Evolutionary conservation across 2,113 vertebrate genomes (phyloP).

Genomic region (Corythaixoides concolor): DNA sequence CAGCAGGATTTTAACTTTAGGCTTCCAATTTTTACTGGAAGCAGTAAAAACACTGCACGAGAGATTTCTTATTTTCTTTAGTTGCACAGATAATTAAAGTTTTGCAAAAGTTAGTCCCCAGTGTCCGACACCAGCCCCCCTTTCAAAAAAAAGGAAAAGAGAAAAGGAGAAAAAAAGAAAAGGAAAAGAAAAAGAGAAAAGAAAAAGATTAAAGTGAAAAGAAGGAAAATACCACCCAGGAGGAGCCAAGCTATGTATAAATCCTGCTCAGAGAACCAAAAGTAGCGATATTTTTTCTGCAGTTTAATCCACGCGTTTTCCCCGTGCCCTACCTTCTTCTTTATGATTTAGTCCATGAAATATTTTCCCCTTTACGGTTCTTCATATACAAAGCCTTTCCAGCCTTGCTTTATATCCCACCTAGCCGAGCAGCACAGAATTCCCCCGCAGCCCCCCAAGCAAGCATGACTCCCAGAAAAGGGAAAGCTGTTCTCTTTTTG

Average conservation of each 20-base stretch:
- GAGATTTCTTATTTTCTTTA: not conserved
- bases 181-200: not conserved
- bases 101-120: not conserved
- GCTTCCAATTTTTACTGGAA: not conserved
- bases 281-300: not conserved
- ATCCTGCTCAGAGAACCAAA: constrained; percentile 5
- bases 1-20: constrained; percentile 3
- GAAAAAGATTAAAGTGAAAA: not conserved
- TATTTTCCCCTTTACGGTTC: constrained; percentile 69
- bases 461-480: constrained; percentile 83
- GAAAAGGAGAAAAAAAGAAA: too few species aligned
- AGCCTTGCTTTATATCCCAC: constrained; percentile 68
- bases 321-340: constrained; percentile 72
- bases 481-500: constrained; percentile 80
- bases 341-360: constrained; percentile 72
- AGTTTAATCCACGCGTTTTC: not conserved
- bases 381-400: constrained; percentile 67
- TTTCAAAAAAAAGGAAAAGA: rapidly evolving
- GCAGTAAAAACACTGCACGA: not conserved
- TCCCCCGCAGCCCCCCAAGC: constrained; percentile 77
- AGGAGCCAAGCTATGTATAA: not conserved
- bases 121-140: rapidly evolving
- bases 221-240: not conserved
- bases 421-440: constrained; percentile 71
- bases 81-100: not conserved